These are phyloP conservation scores for Ammodytes marinus DNA, from an alignment of 2,113 vertebrate species.

Conservation along the genomic window DNA sequence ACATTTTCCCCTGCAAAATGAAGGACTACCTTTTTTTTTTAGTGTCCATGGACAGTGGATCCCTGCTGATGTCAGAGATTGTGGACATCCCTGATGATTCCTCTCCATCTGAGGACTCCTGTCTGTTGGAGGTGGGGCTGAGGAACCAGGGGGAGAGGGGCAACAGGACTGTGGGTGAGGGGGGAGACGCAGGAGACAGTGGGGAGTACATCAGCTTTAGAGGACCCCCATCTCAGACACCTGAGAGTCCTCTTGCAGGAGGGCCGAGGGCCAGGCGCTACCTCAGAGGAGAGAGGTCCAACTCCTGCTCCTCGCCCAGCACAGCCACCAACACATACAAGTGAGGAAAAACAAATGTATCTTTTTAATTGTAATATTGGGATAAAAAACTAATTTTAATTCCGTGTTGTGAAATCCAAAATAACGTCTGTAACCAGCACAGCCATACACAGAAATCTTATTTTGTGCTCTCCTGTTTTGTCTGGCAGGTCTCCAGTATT, in stretches of 20 bases:
- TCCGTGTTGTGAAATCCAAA: neutral
- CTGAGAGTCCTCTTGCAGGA: constrained; percentile 80
- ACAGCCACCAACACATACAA: constrained; percentile 83
- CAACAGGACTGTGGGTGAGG: constrained; percentile 54
- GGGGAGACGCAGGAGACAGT: constrained; percentile 61
- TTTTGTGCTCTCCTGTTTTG: neutral
- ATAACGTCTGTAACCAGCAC: neutral
- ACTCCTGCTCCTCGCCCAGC: constrained; percentile 93
- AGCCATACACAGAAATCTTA: neutral
- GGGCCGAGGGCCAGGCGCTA: constrained; percentile 85
- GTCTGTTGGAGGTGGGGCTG: constrained; percentile 90
- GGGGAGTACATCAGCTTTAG: constrained; percentile 89
- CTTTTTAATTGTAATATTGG: too few species aligned
- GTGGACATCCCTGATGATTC: constrained; percentile 95
- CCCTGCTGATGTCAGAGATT: constrained; percentile 94
- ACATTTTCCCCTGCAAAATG: neutral
- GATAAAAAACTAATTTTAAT: neutral
- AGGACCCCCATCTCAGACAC: constrained; percentile 84
- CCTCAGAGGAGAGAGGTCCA: constrained; percentile 90
- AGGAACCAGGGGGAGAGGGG: constrained; percentile 73
- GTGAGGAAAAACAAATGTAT: constrained; percentile 43
- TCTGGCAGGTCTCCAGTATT: constrained; percentile 82
- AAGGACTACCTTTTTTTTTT: neutral
- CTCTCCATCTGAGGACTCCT: constrained; percentile 96
- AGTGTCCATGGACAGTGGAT: constrained; percentile 96